Conservation (phyloP, 2,888 invertebrate species). For the Elaeidobius kamerunicus region DNA sequence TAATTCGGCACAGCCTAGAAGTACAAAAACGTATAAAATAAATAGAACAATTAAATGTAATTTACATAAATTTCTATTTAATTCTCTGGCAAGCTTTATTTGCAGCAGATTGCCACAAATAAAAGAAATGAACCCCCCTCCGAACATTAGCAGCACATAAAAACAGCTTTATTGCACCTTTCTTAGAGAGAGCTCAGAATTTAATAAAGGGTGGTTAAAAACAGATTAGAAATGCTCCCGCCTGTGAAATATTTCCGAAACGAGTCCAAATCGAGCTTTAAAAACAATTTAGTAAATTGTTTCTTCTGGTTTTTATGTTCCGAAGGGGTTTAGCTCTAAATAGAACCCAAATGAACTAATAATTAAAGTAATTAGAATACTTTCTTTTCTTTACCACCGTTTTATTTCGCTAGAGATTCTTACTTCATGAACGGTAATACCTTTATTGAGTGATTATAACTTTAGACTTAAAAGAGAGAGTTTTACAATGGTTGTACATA, state of each 20-base stretch:
- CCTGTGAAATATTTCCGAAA: neutral
- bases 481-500: no score
- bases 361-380: neutral
- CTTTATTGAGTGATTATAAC: no score
- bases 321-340: neutral
- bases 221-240: conserved; percentile 2
- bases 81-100: neutral
- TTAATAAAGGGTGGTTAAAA: conserved; percentile 14
- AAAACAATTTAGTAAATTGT: neutral
- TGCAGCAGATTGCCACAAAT: neutral
- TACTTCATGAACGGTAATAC: no score
- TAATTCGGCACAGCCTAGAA: no score
- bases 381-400: no score
- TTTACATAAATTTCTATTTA: no score
- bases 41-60: no score
- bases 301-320: neutral
- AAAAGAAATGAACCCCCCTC: conserved; percentile 9
- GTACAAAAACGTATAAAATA: no score
- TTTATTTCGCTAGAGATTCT: no score
- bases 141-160: conserved; percentile 8
- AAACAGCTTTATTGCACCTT: conserved; percentile 13
- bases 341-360: neutral
- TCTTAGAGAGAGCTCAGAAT: conserved; percentile 11
- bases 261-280: neutral
- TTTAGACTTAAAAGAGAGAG: no score